Evolutionary conservation across 2,888 invertebrate genomes (phyloP).

Genomic region (Meiosimyza platycephala): DNA sequence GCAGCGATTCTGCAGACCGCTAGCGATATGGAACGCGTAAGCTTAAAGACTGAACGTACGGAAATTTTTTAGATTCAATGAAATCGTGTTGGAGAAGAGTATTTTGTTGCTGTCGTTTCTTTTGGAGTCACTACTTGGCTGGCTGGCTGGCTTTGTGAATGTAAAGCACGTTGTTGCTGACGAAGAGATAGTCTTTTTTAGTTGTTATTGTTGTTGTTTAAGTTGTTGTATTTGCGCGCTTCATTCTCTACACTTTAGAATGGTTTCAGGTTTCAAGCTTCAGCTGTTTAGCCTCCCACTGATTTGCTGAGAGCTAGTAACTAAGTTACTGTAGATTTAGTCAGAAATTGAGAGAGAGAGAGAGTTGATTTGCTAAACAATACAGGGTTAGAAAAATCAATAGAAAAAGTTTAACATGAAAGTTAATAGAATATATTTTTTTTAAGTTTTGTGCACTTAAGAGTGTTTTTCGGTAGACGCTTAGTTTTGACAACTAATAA

Average conservation of each 20-base stretch:
- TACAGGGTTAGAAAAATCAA: too few species aligned
- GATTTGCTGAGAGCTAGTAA: neutral
- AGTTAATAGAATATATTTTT: too few species aligned
- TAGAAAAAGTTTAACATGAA: too few species aligned
- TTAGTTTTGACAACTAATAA: too few species aligned
- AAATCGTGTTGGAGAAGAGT: constrained; percentile 47
- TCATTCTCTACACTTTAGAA: neutral
- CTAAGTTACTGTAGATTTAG: neutral
- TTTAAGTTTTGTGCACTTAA: too few species aligned
- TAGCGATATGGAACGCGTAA: constrained; percentile 51
- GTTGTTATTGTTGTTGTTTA: neutral
- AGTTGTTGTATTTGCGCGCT: constrained; percentile 16
- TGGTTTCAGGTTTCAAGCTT: constrained; percentile 38
- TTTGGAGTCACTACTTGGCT: constrained; percentile 19
- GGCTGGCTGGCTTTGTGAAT: constrained; percentile 31
- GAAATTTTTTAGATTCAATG: constrained; percentile 54
- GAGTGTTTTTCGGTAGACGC: too few species aligned
- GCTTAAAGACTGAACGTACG: constrained; percentile 61
- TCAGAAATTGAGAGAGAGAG: neutral
- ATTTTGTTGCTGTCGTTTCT: constrained; percentile 9
- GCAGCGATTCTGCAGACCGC: constrained; percentile 64
- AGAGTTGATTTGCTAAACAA: neutral
- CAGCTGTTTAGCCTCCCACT: constrained; percentile 7
- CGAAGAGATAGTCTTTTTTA: constrained; percentile 35
- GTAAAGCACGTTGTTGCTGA: constrained; percentile 31